Conservation (phyloP, 2,113 vertebrate genomes). For the Coregonus clupeaformis region DNA sequence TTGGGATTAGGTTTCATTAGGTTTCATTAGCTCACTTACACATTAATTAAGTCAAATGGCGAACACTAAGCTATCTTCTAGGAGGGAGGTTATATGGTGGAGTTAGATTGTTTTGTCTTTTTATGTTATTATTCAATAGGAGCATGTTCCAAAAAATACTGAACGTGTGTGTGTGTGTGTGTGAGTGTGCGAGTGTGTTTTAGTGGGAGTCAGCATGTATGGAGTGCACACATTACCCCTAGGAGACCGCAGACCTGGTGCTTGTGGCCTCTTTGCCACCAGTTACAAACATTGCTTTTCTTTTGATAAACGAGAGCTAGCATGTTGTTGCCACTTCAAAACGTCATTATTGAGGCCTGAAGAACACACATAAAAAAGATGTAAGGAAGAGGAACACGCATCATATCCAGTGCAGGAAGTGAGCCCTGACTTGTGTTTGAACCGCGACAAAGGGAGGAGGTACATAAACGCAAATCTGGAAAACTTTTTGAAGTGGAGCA, state of each 20-base stretch:
- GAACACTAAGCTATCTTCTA: constrained; percentile 45
- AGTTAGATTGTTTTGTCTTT: constrained; percentile 5
- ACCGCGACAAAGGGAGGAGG: constrained; percentile 39
- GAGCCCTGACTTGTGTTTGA: constrained; percentile 43
- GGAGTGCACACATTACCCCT: too few species aligned
- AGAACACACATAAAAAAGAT: constrained; percentile 20
- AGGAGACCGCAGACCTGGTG: background rate
- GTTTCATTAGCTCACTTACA: constrained; percentile 68
- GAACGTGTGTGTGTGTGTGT: background rate
- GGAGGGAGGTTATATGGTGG: background rate
- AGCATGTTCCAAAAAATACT: too few species aligned
- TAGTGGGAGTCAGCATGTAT: constrained; percentile 4
- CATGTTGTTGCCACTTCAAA: constrained; percentile 32
- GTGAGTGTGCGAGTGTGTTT: constrained; percentile 19
- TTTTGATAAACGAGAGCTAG: constrained; percentile 30
- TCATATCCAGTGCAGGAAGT: constrained; percentile 23
- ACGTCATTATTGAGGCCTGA: constrained; percentile 39
- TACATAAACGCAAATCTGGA: constrained; percentile 48
- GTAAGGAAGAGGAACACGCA: constrained; percentile 16
- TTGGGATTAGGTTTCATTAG: constrained; percentile 59
- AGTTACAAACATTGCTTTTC: constrained; percentile 3
- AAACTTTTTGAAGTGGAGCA: constrained; percentile 57
- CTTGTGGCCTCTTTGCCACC: constrained; percentile 9
- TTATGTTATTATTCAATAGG: background rate
- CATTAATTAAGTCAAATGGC: constrained; percentile 54